Evolutionary conservation across 35 echinoderm and acorn worm species (phyloP).

Genomic region (Heliocidaris tuberculata): DNA sequence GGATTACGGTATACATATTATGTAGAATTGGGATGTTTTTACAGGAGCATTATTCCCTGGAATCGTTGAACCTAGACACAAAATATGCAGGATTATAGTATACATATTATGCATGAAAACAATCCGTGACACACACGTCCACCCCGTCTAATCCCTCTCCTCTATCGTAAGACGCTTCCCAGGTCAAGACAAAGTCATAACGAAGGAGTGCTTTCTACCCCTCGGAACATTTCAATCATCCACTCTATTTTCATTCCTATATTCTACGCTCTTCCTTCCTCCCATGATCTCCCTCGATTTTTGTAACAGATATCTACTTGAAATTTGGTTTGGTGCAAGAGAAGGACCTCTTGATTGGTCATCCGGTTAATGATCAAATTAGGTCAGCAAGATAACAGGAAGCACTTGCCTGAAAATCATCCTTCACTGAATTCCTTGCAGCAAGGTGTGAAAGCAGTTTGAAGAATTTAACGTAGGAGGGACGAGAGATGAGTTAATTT

Average conservation of each 20-base stretch:
- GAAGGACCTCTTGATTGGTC: neutral
- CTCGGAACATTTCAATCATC: neutral
- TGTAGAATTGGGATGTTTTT: too few species aligned
- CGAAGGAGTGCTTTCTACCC: neutral
- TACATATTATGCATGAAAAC: neutral
- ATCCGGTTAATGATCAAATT: neutral
- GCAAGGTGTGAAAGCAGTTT: too few species aligned
- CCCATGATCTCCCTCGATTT: neutral
- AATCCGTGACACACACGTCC: neutral
- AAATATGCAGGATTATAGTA: neutral
- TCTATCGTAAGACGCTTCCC: neutral
- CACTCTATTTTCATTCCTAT: neutral
- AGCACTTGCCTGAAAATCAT: neutral
- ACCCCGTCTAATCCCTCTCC: neutral
- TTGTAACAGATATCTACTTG: neutral
- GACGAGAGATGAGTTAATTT: too few species aligned
- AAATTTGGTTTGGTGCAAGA: neutral
- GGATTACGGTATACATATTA: too few species aligned
- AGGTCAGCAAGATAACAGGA: neutral
- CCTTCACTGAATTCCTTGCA: neutral
- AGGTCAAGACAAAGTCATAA: neutral
- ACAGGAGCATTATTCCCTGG: too few species aligned
- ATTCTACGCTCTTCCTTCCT: neutral
- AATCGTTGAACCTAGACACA: too few species aligned
- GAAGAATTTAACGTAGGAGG: too few species aligned